Conservation (phyloP, 2,888 invertebrate species). For the Stegophylla sp. region DNA sequence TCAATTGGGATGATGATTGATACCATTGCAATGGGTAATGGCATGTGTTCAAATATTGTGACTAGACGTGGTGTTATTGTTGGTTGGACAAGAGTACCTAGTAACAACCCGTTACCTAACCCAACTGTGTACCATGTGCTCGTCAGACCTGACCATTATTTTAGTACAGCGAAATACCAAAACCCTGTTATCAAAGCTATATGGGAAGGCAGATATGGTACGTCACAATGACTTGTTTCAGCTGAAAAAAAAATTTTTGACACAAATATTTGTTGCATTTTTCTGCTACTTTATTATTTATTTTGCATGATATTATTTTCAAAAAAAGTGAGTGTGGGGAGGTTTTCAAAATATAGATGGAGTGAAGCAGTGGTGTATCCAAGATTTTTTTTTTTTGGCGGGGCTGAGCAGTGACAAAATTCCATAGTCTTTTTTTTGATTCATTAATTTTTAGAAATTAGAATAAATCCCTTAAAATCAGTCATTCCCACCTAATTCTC, state of each 20-base stretch:
- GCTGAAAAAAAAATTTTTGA: not conserved
- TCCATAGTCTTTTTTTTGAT: no score
- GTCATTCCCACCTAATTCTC: no score
- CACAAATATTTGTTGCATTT: no score
- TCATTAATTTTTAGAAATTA: no score
- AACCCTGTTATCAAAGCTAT: conserved; percentile 16
- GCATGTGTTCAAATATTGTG: not conserved
- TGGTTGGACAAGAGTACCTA: conserved; percentile 24
- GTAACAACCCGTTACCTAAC: conserved; percentile 4
- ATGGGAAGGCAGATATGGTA: not conserved
- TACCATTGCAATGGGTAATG: not conserved
- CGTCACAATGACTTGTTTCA: not conserved
- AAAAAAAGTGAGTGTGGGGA: no score
- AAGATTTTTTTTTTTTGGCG: no score
- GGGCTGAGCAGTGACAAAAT: no score
- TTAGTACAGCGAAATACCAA: not conserved
- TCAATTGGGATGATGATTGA: conserved; percentile 35
- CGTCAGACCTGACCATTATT: not conserved
- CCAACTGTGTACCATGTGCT: conserved; percentile 23
- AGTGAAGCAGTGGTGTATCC: no score
- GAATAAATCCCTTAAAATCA: no score
- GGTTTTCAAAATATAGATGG: no score
- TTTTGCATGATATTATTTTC: no score
- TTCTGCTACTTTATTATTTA: no score
- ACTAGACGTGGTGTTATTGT: conserved; percentile 28